These are phyloP conservation scores for Amphilophus citrinellus DNA, from an alignment of 2,113 vertebrate genomes.

Conservation along the genomic window DNA sequence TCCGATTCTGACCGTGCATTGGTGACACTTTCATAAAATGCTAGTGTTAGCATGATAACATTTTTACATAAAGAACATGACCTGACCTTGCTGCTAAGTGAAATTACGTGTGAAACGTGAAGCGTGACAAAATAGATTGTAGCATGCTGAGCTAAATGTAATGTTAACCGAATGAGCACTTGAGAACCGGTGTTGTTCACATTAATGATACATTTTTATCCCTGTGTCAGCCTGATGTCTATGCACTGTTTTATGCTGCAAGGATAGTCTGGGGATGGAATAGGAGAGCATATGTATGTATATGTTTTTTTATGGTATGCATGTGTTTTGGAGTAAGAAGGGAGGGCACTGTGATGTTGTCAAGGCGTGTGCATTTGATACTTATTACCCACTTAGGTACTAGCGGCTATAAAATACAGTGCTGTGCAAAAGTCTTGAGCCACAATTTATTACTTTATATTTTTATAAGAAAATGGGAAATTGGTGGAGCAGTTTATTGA, in stretches of 20 bases:
- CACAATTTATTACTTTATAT: not conserved
- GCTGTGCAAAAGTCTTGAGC: not conserved
- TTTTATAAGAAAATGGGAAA: not conserved
- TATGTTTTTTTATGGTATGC: not conserved
- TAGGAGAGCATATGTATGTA: not conserved
- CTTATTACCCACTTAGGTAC: not conserved
- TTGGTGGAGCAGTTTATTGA: not conserved
- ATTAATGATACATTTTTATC: slow-evolving; percentile 7
- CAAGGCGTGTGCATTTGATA: not conserved
- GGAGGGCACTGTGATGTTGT: not conserved
- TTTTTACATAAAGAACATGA: not conserved
- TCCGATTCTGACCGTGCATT: not conserved
- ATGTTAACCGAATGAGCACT: not conserved
- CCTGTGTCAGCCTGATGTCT: not conserved
- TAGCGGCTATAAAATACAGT: not conserved
- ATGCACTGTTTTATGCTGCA: not conserved
- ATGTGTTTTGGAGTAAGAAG: not conserved
- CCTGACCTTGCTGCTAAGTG: not conserved
- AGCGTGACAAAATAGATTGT: not conserved
- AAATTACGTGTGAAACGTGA: not conserved
- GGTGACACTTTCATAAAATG: not conserved
- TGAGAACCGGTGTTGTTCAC: slow-evolving; percentile 1
- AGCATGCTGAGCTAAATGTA: not conserved
- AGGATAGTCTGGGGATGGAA: not conserved
- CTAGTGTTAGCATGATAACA: not conserved